Evolutionary conservation across 2,888 invertebrate species (phyloP).

Genomic region (Podotricha telesiphe): DNA sequence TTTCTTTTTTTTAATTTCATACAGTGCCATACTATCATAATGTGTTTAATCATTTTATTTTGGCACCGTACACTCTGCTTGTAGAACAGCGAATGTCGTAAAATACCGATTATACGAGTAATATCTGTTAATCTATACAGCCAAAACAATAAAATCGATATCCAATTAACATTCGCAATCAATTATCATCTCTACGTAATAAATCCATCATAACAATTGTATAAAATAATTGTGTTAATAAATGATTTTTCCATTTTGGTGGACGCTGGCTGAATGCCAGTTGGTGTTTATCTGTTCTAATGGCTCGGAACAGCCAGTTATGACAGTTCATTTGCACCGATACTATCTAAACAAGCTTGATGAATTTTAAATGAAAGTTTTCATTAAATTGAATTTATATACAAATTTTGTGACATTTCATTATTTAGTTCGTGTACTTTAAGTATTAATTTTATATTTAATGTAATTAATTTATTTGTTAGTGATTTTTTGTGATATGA

Average conservation of each 20-base stretch:
- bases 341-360: constrained; percentile 46
- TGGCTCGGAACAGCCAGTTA: constrained; percentile 67
- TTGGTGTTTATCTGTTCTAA: constrained; percentile 51
- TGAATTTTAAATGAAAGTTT: constrained; percentile 40
- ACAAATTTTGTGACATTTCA: constrained; percentile 9
- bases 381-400: constrained; percentile 21
- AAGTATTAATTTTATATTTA: neutral
- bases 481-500: too few relatives aligned
- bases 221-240: constrained; percentile 44
- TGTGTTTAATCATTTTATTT: neutral
- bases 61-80: neutral
- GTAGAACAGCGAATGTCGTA: neutral
- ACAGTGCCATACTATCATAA: too few relatives aligned
- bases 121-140: neutral
- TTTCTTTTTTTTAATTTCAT: too few relatives aligned
- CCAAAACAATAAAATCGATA: constrained; percentile 19
- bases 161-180: constrained; percentile 30
- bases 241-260: constrained; percentile 43
- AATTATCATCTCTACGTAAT: constrained; percentile 35
- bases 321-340: constrained; percentile 58
- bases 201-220: constrained; percentile 35
- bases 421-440: neutral
- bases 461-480: neutral
- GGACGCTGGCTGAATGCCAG: constrained; percentile 47
- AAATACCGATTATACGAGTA: neutral